Evolutionary conservation across 2,888 invertebrate species (phyloP).

Genomic region (Perithous albicinctus): DNA sequence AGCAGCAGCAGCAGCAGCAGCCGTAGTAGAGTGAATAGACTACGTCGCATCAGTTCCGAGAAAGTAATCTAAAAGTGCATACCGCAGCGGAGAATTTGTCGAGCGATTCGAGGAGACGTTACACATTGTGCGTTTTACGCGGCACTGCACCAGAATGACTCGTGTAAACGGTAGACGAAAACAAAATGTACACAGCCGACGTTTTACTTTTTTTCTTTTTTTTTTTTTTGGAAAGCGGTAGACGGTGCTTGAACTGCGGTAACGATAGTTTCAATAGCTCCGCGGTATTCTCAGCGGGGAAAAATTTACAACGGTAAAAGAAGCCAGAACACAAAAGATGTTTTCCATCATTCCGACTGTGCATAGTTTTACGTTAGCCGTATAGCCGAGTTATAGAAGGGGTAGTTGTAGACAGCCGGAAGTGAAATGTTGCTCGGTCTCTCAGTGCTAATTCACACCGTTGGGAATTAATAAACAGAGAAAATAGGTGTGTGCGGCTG

Average conservation of each 20-base stretch:
- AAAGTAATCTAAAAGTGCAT: constrained; percentile 60
- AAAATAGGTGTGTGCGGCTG: constrained; percentile 57
- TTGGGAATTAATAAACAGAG: constrained; percentile 61
- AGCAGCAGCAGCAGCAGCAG: too few relatives aligned
- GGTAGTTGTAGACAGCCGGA: neutral
- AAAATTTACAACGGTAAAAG: constrained; percentile 55
- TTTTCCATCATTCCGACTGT: constrained; percentile 40
- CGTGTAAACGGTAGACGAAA: constrained; percentile 52
- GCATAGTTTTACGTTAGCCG: constrained; percentile 42
- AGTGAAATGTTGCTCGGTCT: constrained; percentile 48
- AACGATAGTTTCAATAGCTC: constrained; percentile 51
- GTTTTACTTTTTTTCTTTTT: too few relatives aligned
- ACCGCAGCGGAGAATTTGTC: constrained; percentile 48
- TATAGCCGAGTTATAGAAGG: constrained; percentile 13
- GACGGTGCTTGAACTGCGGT: constrained; percentile 22
- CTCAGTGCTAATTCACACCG: constrained; percentile 46
- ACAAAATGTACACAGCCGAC: constrained; percentile 44
- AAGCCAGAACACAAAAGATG: constrained; percentile 44
- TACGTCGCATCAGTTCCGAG: constrained; percentile 16
- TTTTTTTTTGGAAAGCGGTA: constrained; percentile 40
- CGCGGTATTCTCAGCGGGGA: constrained; percentile 25
- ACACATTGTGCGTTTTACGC: constrained; percentile 56
- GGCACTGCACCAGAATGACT: constrained; percentile 45
- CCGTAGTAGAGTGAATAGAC: constrained; percentile 35
- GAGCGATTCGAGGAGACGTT: constrained; percentile 19